A percentile compares a stretch with the other conserved stretches of the same genome.
These are phyloP conservation scores for Phocoena sinus DNA, from an alignment of 2,113 vertebrate genomes.

Conservation along the genomic window DNA sequence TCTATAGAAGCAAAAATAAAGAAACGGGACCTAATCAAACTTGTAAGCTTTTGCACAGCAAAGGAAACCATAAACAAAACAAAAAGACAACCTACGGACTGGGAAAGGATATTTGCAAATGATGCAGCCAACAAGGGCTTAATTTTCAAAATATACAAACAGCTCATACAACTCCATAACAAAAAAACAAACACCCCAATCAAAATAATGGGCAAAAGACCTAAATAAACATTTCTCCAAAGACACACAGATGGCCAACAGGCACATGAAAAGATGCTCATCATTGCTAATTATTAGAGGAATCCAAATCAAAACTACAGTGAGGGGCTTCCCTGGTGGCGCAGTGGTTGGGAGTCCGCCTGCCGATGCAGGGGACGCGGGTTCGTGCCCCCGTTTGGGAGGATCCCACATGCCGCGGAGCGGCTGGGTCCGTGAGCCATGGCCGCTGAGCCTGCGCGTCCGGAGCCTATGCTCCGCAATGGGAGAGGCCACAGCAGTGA, in stretches of 20 bases:
- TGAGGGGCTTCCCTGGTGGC: too few relatives aligned
- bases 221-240: not conserved
- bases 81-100: not conserved
- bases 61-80: not conserved
- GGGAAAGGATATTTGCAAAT: not conserved
- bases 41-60: not conserved
- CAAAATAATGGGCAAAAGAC: not conserved
- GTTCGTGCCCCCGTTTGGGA: too few relatives aligned
- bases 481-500: too few relatives aligned
- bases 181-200: not conserved
- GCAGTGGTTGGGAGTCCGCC: too few relatives aligned
- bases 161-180: not conserved
- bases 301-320: not conserved
- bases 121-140: not conserved
- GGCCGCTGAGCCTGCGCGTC: too few relatives aligned
- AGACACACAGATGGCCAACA: not conserved
- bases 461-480: too few relatives aligned
- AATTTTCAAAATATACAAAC: not conserved
- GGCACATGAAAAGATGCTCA: not conserved
- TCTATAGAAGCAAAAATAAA: not conserved
- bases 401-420: too few relatives aligned
- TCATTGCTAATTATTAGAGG: not conserved
- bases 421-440: too few relatives aligned
- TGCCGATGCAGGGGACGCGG: too few relatives aligned
- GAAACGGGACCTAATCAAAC: not conserved